phyloP scores from a whole-genome alignment of 2,888 invertebrate species.

The Parnassius mnemosyne region DNA sequence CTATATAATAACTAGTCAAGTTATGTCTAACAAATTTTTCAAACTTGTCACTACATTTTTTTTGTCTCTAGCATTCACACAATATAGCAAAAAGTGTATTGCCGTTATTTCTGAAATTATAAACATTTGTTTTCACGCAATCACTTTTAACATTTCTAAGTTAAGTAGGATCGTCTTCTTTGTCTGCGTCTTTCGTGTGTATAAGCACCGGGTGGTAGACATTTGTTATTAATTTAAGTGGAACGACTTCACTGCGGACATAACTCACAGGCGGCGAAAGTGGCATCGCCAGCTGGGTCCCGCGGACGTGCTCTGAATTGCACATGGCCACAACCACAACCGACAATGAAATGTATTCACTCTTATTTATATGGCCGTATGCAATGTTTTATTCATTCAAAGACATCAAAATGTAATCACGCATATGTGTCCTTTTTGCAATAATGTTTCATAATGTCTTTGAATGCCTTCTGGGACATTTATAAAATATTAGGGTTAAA shows the following conservation, averaged over 20 bases:
- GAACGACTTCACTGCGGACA: constrained; percentile 12
- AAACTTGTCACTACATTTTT: no score
- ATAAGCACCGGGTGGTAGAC: background rate
- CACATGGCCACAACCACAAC: constrained; percentile 2
- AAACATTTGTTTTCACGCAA: no score
- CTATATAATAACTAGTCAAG: no score
- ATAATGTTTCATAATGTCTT: background rate
- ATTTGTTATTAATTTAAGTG: constrained; percentile 9
- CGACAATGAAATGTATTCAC: constrained; percentile 8
- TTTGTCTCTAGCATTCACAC: no score
- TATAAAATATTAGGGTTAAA: background rate
- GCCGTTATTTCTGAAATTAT: no score
- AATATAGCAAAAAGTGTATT: no score
- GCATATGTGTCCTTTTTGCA: constrained; percentile 1
- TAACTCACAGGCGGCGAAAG: constrained; percentile 22
- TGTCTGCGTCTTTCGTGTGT: background rate
- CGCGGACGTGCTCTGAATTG: constrained; percentile 17
- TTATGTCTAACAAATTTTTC: no score
- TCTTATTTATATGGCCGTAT: constrained; percentile 1
- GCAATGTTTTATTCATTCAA: constrained; percentile 5
- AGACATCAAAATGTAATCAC: constrained; percentile 6
- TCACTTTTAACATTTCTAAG: no score
- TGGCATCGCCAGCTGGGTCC: constrained; percentile 15
- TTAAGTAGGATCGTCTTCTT: background rate
- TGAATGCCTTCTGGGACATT: background rate